phyloP scores from a whole-genome alignment of 2,797 vertebrate genomes.

The Rhinichthys osculus region DNA sequence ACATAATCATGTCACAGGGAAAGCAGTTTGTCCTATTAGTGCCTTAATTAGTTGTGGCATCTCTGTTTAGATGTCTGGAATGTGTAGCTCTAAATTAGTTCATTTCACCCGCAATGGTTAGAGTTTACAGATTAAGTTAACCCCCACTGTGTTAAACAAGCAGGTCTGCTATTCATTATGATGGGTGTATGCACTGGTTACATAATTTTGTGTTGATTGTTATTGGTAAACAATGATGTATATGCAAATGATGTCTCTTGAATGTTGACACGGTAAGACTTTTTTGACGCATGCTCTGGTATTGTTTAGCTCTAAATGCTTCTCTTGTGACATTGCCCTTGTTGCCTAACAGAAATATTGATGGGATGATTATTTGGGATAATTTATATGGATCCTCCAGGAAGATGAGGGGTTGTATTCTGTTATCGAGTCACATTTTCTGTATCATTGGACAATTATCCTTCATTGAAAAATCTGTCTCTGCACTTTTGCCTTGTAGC shows the following conservation, averaged over 20 bases:
- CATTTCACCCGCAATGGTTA: constrained; percentile 3
- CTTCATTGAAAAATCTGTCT: constrained; percentile 48
- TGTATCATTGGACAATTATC: constrained; percentile 56
- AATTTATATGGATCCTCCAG: constrained; percentile 36
- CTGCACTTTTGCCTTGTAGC: constrained; percentile 37
- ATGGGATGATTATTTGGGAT: constrained; percentile 56
- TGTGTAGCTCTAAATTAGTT: constrained; percentile 7
- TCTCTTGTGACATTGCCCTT: constrained; percentile 16
- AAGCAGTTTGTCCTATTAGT: constrained; percentile 53
- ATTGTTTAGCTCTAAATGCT: constrained; percentile 13
- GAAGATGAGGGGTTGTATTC: constrained; percentile 40
- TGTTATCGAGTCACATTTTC: constrained; percentile 49
- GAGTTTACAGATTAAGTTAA: constrained; percentile 24
- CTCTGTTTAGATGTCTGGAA: constrained; percentile 13
- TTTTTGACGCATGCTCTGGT: constrained; percentile 6
- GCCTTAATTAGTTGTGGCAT: constrained; percentile 35
- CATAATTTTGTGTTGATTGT: constrained; percentile 18
- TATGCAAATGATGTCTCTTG: not conserved
- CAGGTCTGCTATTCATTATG: not conserved
- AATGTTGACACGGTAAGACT: not conserved
- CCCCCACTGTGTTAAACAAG: constrained; percentile 21
- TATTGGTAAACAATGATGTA: constrained; percentile 24
- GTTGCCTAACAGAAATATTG: constrained; percentile 54
- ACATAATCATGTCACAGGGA: constrained; percentile 57
- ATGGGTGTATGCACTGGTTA: not conserved